Conservation (phyloP, 2,888 invertebrate species). For the Drosophila greeni region DNA sequence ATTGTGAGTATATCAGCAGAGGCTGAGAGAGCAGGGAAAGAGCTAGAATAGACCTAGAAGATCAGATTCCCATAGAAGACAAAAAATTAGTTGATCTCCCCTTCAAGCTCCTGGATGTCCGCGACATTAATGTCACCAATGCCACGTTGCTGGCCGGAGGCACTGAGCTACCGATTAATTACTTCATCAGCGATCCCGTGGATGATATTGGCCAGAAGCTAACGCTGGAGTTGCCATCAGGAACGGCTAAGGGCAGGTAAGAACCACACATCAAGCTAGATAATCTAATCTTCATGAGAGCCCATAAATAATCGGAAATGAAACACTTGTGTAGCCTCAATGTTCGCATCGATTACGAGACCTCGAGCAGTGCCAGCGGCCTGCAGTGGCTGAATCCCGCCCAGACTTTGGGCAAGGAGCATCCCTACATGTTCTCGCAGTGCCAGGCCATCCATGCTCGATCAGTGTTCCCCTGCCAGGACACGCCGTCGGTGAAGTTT, state of each 20-base stretch:
- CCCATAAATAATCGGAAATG: constrained; percentile 49
- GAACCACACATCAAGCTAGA: constrained; percentile 33
- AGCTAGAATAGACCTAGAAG: not conserved
- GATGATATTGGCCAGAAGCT: constrained; percentile 88
- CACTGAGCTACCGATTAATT: constrained; percentile 80
- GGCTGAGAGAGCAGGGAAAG: not conserved
- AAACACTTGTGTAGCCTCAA: constrained; percentile 56
- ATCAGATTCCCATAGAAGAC: not conserved
- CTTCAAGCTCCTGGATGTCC: constrained; percentile 86
- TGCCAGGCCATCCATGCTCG: constrained; percentile 94
- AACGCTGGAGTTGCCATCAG: constrained; percentile 83
- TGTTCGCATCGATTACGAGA: constrained; percentile 85
- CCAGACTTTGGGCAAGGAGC: constrained; percentile 91
- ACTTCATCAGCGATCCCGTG: constrained; percentile 82
- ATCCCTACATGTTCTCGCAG: constrained; percentile 92
- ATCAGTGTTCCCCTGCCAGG: constrained; percentile 94
- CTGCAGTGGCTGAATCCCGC: constrained; percentile 92
- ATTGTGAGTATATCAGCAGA: constrained; percentile 80
- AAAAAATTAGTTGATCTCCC: no score
- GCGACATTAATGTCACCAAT: constrained; percentile 84
- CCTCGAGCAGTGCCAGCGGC: constrained; percentile 88
- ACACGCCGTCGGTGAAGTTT: constrained; percentile 93
- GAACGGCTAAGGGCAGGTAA: constrained; percentile 80
- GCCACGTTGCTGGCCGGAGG: constrained; percentile 80
- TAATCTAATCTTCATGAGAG: constrained; percentile 57